phyloP scores from a whole-genome alignment of 2,797 vertebrate genomes.

The Gephyroberyx darwinii region DNA sequence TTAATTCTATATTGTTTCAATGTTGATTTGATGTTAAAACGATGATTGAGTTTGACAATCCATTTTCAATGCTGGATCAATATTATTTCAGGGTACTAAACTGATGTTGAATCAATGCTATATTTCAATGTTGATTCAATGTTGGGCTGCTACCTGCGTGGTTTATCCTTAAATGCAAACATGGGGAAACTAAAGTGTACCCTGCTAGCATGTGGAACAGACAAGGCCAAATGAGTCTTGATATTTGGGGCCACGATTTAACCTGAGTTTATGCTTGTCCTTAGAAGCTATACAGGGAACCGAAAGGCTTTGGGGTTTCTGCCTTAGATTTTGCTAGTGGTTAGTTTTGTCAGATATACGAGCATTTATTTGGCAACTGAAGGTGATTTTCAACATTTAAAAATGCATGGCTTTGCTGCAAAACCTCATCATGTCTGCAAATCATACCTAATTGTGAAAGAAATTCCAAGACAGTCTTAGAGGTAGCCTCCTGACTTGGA shows the following conservation, averaged over 20 bases:
- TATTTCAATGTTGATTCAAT: no score
- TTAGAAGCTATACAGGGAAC: not conserved
- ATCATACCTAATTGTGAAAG: not conserved
- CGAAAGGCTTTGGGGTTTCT: not conserved
- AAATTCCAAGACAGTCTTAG: not conserved
- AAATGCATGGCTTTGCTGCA: not conserved
- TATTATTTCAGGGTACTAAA: no score
- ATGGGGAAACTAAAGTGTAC: constrained; percentile 1
- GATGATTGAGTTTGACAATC: no score
- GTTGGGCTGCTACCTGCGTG: not conserved
- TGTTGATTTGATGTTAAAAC: no score
- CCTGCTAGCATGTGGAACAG: constrained; percentile 2
- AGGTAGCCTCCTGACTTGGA: constrained; percentile 9
- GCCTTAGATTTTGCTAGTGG: not conserved
- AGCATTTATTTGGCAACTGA: not conserved
- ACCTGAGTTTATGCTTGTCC: not conserved
- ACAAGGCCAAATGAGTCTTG: not conserved
- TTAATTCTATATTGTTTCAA: no score
- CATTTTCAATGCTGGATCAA: no score
- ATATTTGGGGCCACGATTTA: not conserved
- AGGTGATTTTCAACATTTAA: not conserved
- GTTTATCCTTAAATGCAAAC: constrained; percentile 42
- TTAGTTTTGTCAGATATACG: not conserved
- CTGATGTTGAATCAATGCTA: no score
- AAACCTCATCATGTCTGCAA: not conserved